A percentile compares a stretch with the other conserved stretches of the same genome.
These are phyloP conservation scores for Mobula hypostoma DNA, from an alignment of 2,113 vertebrate genomes.

Conservation along the genomic window DNA sequence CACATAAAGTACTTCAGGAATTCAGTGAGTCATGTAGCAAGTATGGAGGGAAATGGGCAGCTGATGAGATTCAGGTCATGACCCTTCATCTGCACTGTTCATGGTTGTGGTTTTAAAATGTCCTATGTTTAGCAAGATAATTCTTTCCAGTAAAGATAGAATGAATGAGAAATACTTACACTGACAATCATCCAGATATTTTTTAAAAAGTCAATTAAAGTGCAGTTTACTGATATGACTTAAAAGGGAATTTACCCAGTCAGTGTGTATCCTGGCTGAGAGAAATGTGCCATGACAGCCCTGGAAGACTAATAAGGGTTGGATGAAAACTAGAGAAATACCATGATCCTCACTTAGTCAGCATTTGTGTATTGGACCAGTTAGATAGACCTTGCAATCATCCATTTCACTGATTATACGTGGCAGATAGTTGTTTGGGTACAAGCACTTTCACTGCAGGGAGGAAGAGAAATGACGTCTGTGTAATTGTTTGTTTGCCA, in stretches of 20 bases:
- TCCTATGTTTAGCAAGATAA: neutral
- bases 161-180: neutral
- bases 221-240: neutral
- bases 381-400: neutral
- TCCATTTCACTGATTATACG: neutral
- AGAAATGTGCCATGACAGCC: neutral
- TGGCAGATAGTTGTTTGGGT: neutral
- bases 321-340: neutral
- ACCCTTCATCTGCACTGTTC: too few relatives aligned
- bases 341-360: neutral
- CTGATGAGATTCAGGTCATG: too few relatives aligned
- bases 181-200: too few relatives aligned
- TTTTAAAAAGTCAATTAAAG: neutral
- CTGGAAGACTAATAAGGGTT: neutral
- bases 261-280: neutral
- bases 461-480: neutral
- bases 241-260: neutral
- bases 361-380: conserved; percentile 23
- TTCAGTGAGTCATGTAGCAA: too few relatives aligned
- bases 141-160: neutral
- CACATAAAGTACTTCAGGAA: too few relatives aligned
- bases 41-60: too few relatives aligned
- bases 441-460: neutral
- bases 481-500: conserved; percentile 29
- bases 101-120: neutral